Evolutionary conservation across 1,140 invertebrate species (phyloP), one percentile per base, ranked within the genome.

Genomic region (Cherax quadricarinatus): DNA sequence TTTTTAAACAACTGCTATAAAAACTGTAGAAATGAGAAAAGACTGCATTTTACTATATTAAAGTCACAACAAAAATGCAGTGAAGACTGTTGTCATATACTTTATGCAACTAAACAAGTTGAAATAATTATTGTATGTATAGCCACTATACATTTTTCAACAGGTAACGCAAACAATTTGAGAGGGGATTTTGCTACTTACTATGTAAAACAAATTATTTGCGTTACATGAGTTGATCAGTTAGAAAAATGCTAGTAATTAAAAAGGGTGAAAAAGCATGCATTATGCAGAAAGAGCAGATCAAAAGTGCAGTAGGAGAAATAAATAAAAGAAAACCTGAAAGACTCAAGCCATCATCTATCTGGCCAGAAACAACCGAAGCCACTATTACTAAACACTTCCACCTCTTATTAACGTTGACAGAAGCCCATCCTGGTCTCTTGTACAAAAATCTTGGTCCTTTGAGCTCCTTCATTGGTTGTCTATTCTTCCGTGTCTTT

Each of bases 201-300:
- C n/a, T 75, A 75, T 30, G 24, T 75, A 30, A n/a, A 24, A 57
- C 51, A 83, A 83, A 83, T 83, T 60, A 57, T 83, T 83, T 83
- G 81, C 53, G 21, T 83, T 41, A 75, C 70, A 75, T 30, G 24
- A n/a, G 24, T 10, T 30, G n/a, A 75, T 30, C 70, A 75, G 24
- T 75, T 75, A 12, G 24, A n/a, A 9, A 75, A 75, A 30, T 57
- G 53, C 70, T 41, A 6, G 12, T 75, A 6, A 30, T 30, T 21
- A 5, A 24, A 75, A 75, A 30, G 51, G 24, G 10, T 60, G 57
- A 51, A 57, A 41, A 60, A 60, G 51, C 81, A 83, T 83, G 81
- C 81, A 83, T 83, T 57, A 83, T 75, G 70, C 81, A 83, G 12
- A 16, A 83, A 83, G 81, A 60, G 81, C 81, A 83, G 81, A 83